Percentiles rank a stretch among this genome's conserved stretches.
Evolutionary conservation across 2,113 vertebrate genomes (phyloP).

Genomic region (Tylochromis polylepis): DNA sequence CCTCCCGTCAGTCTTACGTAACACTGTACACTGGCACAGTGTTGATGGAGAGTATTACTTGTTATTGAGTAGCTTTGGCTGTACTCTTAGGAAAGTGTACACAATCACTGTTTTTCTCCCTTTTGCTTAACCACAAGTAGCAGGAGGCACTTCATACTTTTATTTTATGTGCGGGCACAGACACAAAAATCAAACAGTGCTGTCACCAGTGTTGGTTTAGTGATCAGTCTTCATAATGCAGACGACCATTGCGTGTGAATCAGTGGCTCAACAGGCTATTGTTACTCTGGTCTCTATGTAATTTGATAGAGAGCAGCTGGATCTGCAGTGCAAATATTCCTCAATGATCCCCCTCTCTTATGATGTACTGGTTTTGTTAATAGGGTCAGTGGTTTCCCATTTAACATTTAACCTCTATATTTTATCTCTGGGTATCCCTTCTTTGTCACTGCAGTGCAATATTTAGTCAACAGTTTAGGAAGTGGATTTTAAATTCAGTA

Average conservation of each 20-base stretch:
- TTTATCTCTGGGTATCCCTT: not conserved
- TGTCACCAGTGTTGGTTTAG: constrained; percentile 10
- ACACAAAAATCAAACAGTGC: not conserved
- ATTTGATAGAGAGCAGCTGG: constrained; percentile 51
- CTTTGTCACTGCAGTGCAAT: not conserved
- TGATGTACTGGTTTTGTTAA: not conserved
- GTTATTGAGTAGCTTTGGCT: not conserved
- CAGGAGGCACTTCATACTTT: not conserved
- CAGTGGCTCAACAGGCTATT: constrained; percentile 45
- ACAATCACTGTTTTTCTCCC: not conserved
- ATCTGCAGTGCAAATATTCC: not conserved
- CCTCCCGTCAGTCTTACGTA: not conserved
- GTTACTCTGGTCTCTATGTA: constrained; percentile 16
- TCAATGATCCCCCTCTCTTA: not conserved
- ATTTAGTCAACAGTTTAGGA: not conserved
- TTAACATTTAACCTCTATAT: not conserved
- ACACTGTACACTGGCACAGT: constrained; percentile 10
- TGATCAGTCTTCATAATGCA: constrained; percentile 33
- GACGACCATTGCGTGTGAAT: constrained; percentile 6
- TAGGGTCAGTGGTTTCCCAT: not conserved
- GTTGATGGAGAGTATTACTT: not conserved
- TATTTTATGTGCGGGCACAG: not conserved
- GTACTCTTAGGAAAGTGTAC: not conserved
- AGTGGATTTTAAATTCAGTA: not conserved
- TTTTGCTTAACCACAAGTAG: not conserved